Evolutionary conservation across 1,140 invertebrate species (phyloP).

Genomic region (Pemphigus obesinymphae): DNA sequence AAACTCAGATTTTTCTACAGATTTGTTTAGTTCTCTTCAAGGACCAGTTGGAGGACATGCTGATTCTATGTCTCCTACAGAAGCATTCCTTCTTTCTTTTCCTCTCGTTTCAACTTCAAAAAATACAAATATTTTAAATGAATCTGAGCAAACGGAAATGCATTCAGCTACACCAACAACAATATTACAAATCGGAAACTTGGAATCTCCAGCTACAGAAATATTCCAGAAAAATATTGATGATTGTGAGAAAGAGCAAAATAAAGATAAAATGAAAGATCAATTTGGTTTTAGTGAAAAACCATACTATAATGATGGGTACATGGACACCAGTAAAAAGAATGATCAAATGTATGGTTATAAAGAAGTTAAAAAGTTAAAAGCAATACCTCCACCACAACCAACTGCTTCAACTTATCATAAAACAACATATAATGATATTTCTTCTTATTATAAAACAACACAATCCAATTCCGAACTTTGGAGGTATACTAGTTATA

Average conservation of each 20-base stretch:
- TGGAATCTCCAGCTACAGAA: conserved; percentile 54
- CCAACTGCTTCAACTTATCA: conserved; percentile 7
- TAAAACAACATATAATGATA: conserved; percentile 26
- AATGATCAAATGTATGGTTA: conserved; percentile 17
- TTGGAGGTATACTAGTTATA: conserved; percentile 31
- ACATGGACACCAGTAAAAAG: conserved; percentile 2
- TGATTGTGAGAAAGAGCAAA: conserved; percentile 47
- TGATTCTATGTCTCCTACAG: conserved; percentile 69
- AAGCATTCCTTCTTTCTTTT: conserved; percentile 70
- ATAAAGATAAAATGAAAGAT: conserved; percentile 35
- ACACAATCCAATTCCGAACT: conserved; percentile 26
- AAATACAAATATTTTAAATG: conserved; percentile 57
- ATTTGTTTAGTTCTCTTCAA: conserved; percentile 65
- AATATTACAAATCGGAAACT: conserved; percentile 60
- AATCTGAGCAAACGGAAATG: conserved; percentile 55
- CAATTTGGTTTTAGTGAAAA: conserved; percentile 16
- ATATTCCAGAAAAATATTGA: conserved; percentile 48
- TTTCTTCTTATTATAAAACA: conserved; percentile 36
- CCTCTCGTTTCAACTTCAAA: conserved; percentile 62
- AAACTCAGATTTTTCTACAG: conserved; percentile 65
- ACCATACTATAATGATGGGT: conserved; percentile 16
- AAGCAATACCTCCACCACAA: conserved; percentile 22
- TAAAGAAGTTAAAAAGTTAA: conserved; percentile 29
- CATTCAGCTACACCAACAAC: conserved; percentile 56
- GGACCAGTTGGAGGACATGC: conserved; percentile 59